These are phyloP conservation scores for Acrocephalus arundinaceus DNA, from an alignment of 2,113 vertebrate genomes.

Conservation along the genomic window DNA sequence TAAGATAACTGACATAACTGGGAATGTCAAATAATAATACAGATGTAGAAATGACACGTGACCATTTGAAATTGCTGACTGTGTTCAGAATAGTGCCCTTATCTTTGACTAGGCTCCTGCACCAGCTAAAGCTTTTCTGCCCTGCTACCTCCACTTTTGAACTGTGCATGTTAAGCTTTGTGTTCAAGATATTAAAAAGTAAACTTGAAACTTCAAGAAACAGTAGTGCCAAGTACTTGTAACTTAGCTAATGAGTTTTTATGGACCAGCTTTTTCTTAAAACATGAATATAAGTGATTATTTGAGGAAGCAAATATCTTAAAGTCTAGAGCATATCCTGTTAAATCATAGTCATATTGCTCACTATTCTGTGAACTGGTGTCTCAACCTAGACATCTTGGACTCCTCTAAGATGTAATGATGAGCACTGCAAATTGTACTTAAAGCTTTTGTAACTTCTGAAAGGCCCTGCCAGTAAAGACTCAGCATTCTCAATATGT, in stretches of 20 bases:
- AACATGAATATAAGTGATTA: background rate
- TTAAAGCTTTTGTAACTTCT: background rate
- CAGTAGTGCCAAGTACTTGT: background rate
- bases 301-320: background rate
- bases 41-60: background rate
- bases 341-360: background rate
- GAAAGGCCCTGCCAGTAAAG: background rate
- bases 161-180: constrained; percentile 30
- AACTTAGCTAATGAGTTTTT: background rate
- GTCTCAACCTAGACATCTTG: background rate
- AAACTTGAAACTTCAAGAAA: background rate
- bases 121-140: constrained; percentile 21
- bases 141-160: constrained; percentile 19
- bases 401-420: background rate
- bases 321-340: background rate
- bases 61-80: background rate
- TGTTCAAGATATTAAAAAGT: background rate
- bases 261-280: background rate
- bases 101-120: constrained; percentile 20
- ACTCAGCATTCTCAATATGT: background rate
- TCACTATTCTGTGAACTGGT: background rate
- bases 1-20: background rate
- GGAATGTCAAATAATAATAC: background rate
- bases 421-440: background rate
- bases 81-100: background rate